Evolutionary conservation across 2,888 invertebrate genomes (phyloP).

Genomic region (Exephanes ischioxanthus): DNA sequence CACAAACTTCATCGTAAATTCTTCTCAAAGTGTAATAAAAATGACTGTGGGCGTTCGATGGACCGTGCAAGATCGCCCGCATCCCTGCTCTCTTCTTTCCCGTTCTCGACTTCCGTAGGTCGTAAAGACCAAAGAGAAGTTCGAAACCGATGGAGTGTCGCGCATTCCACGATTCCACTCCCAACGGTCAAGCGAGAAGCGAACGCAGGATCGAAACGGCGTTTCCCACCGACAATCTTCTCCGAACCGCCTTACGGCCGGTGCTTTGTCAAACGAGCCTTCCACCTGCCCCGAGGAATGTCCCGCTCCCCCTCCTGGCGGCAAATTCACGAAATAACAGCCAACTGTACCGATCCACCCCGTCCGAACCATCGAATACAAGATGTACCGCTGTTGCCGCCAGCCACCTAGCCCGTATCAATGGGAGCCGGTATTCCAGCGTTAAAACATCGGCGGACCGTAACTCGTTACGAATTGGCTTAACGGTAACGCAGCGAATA

Average conservation of each 20-base stretch:
- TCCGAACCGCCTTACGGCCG: conserved; percentile 35
- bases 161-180: conserved; percentile 75
- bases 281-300: conserved; percentile 25
- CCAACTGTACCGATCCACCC: neutral
- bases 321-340: conserved; percentile 25
- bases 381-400: neutral
- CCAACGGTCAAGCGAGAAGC: conserved; percentile 72
- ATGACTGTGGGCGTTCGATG: conserved; percentile 28
- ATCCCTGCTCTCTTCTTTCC: conserved; percentile 26
- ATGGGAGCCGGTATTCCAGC: conserved; percentile 20
- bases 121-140: conserved; percentile 69
- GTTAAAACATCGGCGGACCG: conserved; percentile 38
- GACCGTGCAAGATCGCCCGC: conserved; percentile 37
- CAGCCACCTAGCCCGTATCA: neutral
- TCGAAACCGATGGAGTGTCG: conserved; percentile 76
- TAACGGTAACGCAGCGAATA: conserved; percentile 42
- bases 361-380: neutral
- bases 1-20: neutral
- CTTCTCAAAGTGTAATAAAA: conserved; percentile 31
- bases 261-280: conserved; percentile 49
- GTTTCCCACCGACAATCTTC: conserved; percentile 11
- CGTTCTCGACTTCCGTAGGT: neutral
- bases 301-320: too few relatives aligned
- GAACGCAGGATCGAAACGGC: neutral
- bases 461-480: conserved; percentile 48